Evolutionary conservation across 2,888 invertebrate genomes (phyloP), one percentile per base, ranked within the genome.

Genomic region (Pachliopta kotzebuea): DNA sequence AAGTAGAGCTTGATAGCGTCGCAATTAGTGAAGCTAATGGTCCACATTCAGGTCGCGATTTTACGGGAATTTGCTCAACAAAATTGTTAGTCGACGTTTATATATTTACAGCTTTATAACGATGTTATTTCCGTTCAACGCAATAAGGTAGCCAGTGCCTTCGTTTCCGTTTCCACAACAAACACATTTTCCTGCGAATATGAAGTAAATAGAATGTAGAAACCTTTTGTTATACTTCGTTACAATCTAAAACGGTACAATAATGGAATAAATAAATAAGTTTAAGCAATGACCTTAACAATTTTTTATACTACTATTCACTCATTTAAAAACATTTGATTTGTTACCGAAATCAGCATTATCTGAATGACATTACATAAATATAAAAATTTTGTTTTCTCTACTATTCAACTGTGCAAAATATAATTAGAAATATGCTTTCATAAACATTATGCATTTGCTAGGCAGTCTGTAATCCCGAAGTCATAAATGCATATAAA

Each of bases 1-100:
- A 56, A 62, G 37, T 56, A 45, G 50, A 62, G 62, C 62, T 62
- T 37, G 56, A 37, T 62, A 62, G 56, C 24, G 50, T 56, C 23
- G 56, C 31, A 37, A 62, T 62, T 52, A 56, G 24, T 42, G 26
- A 54, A 20, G 45, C 55, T 61, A 55, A 61, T 29, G 55, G 54
- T 8, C 60, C 53, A 29, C 29, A 62, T 56, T 56, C 14, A 56
- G 24, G 50, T 62, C 56, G 52, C 56, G 52, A 56, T 56, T 56
- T 50, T 24, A 37, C 56, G 21, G 21, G 21, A 52, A 52, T 14
- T 21, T n/a, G 21, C 21, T 52, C 21, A 23, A n/a, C 21, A 52
- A 52, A 52, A 11, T 21, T 52, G 11, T 14, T 11, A 52, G 21
- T 11, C 21, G 3, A 11, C 21, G 21, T 21, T 52, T 52, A 21